Conservation (phyloP, 2,888 invertebrate species). For the Caenorhabditis zanzibari region DNA sequence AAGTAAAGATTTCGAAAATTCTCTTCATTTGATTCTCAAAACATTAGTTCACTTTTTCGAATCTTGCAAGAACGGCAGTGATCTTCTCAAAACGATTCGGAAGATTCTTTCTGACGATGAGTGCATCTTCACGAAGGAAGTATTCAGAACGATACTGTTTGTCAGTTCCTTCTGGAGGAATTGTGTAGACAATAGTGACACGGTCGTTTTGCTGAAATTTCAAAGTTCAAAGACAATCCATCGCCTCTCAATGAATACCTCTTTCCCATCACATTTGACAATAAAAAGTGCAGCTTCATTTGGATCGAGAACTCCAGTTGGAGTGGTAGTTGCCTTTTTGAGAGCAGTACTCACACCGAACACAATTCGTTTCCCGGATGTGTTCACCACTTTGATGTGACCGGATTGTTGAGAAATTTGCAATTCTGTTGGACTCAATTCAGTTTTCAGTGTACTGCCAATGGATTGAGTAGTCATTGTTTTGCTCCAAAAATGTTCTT, state of each 20-base stretch:
- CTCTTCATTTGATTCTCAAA: background rate
- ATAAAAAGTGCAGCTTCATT: constrained; percentile 49
- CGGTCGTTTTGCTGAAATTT: constrained; percentile 46
- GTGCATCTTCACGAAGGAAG: constrained; percentile 35
- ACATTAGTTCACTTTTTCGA: constrained; percentile 20
- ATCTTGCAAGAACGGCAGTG: constrained; percentile 46
- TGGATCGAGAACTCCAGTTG: constrained; percentile 58
- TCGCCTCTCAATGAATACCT: constrained; percentile 15
- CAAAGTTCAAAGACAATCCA: background rate
- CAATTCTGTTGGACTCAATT: constrained; percentile 18
- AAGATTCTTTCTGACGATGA: constrained; percentile 48
- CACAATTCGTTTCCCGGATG: constrained; percentile 44
- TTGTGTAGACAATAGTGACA: constrained; percentile 55
- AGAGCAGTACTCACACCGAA: constrained; percentile 51
- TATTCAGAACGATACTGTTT: constrained; percentile 61
- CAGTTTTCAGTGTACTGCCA: constrained; percentile 9
- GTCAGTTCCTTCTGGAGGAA: constrained; percentile 52
- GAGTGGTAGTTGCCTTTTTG: constrained; percentile 58
- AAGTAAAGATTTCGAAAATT: background rate
- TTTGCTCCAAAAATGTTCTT: constrained; percentile 5
- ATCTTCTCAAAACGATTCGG: constrained; percentile 47
- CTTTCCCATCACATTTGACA: constrained; percentile 54
- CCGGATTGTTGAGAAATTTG: constrained; percentile 30
- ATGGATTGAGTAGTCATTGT: constrained; percentile 45
- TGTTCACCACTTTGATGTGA: constrained; percentile 52